These are phyloP conservation scores for Melanerpes aurifrons DNA, from an alignment of 2,113 vertebrate genomes.

Conservation along the genomic window DNA sequence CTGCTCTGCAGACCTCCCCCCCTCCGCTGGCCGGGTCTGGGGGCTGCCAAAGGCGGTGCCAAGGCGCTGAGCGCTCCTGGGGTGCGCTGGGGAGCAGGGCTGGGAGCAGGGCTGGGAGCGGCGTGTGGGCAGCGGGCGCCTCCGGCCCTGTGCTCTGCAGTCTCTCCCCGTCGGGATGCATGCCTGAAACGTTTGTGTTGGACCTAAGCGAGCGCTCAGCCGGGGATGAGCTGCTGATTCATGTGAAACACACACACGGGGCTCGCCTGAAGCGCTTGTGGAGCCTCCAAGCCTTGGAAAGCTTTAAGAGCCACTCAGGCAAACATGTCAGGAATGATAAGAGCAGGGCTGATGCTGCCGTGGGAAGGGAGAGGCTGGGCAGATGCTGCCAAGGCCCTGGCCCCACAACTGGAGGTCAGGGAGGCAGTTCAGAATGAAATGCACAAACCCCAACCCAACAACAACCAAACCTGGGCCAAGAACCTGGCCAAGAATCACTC, in stretches of 20 bases:
- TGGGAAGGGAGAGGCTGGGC: conserved; percentile 12
- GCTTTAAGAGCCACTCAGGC: conserved; percentile 44
- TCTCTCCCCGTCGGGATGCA: not conserved
- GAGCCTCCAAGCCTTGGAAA: conserved; percentile 41
- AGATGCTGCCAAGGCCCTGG: conserved; percentile 23
- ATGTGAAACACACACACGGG: conserved; percentile 20
- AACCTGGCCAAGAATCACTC: conserved; percentile 25
- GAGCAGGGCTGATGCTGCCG: conserved; percentile 4
- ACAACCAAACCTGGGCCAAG: not conserved
- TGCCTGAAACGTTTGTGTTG: conserved; percentile 19
- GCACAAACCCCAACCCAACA: not conserved
- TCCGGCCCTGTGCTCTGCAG: not conserved
- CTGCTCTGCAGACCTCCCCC: not conserved
- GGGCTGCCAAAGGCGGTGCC: not conserved
- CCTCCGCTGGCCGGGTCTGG: rapidly evolving
- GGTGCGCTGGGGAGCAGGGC: not conserved
- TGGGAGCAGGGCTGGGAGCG: not conserved
- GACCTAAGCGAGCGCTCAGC: conserved; percentile 26
- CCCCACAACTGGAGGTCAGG: not conserved
- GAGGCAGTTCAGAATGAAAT: conserved; percentile 23
- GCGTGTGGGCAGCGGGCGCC: not conserved
- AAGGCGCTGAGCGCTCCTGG: not conserved
- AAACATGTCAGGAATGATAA: conserved; percentile 54
- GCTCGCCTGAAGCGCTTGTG: conserved; percentile 25
- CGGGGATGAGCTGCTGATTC: conserved; percentile 43